Evolutionary conservation across 2,797 vertebrate genomes (phyloP).

Genomic region (Micropoecilia bifurca): DNA sequence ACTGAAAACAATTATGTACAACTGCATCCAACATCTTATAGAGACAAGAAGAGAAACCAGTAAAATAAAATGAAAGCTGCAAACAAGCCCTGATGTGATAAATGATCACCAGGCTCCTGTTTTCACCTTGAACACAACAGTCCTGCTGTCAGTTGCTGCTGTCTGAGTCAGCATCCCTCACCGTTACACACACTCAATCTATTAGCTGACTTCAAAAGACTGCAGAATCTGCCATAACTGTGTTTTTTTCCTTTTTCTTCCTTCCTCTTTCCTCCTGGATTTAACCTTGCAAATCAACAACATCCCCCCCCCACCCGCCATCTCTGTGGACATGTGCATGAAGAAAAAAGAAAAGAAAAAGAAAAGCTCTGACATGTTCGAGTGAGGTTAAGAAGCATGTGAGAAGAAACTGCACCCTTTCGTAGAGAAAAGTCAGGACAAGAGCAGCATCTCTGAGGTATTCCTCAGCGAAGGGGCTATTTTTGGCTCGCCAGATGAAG

Average conservation of each 20-base stretch:
- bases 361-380: conserved; percentile 39
- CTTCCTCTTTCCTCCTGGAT: conserved; percentile 27
- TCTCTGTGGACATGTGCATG: conserved; percentile 2
- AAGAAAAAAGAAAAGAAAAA: conserved; percentile 14
- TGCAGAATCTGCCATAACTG: conserved; percentile 65
- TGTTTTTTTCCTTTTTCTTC: conserved; percentile 52
- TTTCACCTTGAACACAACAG: conserved; percentile 75
- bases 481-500: conserved; percentile 71
- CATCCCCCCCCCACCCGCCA: conserved; percentile 22
- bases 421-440: conserved; percentile 46
- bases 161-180: conserved; percentile 71
- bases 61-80: conserved; percentile 3
- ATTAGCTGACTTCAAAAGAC: conserved; percentile 71
- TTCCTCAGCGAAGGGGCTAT: conserved; percentile 70
- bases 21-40: neutral
- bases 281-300: conserved; percentile 71
- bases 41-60: conserved; percentile 33
- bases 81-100: conserved; percentile 28
- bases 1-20: neutral
- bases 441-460: conserved; percentile 57
- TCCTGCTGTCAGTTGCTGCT: conserved; percentile 45
- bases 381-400: conserved; percentile 54
- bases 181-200: conserved; percentile 54
- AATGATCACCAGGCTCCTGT: conserved; percentile 36
- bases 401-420: conserved; percentile 61